phyloP scores from a whole-genome alignment of 2,797 vertebrate species.

The Danionella dracula region DNA sequence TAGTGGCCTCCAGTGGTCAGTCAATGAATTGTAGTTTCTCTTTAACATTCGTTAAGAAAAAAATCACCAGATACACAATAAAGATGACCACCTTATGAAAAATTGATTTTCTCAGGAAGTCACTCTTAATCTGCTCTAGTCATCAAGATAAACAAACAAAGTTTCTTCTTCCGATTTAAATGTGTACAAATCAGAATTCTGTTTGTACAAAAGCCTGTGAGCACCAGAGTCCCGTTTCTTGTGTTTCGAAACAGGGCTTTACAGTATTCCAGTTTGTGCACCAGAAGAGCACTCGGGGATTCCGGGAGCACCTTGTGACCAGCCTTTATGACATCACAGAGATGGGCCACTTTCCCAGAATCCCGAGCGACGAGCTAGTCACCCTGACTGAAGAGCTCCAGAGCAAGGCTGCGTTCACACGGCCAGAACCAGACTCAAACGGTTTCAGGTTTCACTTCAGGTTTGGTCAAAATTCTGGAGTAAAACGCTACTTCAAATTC shows the following conservation, averaged over 20 bases:
- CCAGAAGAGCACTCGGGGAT: conserved; percentile 30
- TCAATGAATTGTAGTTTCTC: too few relatives aligned
- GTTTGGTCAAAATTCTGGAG: too few relatives aligned
- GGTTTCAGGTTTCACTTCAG: too few relatives aligned
- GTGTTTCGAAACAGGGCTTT: conserved; percentile 30
- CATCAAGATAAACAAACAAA: not conserved
- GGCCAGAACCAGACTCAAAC: too few relatives aligned
- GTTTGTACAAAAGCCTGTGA: conserved; percentile 18
- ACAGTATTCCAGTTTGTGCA: conserved; percentile 33
- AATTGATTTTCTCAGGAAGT: too few relatives aligned
- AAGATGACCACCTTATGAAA: too few relatives aligned
- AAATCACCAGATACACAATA: too few relatives aligned
- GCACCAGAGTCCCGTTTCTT: conserved; percentile 34
- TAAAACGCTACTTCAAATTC: too few relatives aligned
- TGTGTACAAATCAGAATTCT: not conserved
- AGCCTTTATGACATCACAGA: conserved; percentile 34
- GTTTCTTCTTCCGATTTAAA: not conserved
- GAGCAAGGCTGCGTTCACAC: conserved; percentile 5
- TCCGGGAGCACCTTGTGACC: conserved; percentile 52
- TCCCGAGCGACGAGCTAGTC: not conserved
- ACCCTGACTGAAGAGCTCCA: not conserved
- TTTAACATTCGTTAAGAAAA: too few relatives aligned
- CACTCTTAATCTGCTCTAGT: too few relatives aligned
- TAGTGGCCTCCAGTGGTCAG: too few relatives aligned
- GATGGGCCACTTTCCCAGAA: conserved; percentile 50